Conservation (phyloP, 2,113 vertebrate species). For the Heloderma charlesbogerti region DNA sequence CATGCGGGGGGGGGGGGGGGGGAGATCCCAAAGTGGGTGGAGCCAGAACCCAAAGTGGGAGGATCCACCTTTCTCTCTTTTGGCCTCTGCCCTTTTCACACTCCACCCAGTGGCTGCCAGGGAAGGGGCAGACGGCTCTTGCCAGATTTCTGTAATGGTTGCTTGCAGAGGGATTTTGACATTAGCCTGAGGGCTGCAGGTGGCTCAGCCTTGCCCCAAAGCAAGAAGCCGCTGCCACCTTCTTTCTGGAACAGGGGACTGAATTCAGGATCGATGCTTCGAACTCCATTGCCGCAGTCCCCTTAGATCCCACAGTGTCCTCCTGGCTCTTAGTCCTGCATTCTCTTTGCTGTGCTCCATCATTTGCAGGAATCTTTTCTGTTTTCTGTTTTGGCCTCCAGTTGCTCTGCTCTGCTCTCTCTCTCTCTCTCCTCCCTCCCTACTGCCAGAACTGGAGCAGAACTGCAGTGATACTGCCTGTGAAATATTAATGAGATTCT, state of each 20-base stretch:
- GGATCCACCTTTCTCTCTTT: neutral
- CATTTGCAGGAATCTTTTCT: neutral
- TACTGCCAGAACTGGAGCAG: neutral
- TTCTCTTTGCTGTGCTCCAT: neutral
- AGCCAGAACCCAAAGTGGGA: neutral
- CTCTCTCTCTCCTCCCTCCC: neutral
- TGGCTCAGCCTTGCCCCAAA: neutral
- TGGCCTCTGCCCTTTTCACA: no score
- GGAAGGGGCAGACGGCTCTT: neutral
- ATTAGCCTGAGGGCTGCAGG: neutral
- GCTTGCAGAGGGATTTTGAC: neutral
- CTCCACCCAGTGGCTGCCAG: neutral
- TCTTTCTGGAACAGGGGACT: neutral
- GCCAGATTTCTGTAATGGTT: neutral
- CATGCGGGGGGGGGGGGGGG: neutral
- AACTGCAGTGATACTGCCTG: conserved; percentile 16
- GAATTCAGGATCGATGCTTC: neutral
- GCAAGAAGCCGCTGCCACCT: neutral
- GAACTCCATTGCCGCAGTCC: neutral
- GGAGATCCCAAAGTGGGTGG: neutral
- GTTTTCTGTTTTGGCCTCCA: neutral
- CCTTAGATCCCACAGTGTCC: neutral
- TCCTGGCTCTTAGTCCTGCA: neutral
- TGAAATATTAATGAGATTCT: conserved; percentile 9
- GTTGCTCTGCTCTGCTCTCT: neutral